phyloP scores from a whole-genome alignment of 2,113 vertebrate genomes.

The Symphodus melops region DNA sequence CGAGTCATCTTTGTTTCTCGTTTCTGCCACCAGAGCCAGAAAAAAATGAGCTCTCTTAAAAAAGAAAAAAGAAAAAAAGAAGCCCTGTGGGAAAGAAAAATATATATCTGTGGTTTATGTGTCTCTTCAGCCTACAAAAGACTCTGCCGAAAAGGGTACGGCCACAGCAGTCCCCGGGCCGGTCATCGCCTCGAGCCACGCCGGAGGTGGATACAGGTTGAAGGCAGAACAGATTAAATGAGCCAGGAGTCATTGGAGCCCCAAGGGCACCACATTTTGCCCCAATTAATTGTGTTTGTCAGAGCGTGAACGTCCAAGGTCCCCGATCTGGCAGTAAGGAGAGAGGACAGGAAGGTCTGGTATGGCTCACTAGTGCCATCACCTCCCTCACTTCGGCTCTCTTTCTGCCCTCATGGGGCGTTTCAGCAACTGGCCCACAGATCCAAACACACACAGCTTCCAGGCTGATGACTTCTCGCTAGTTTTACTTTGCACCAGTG shows the following conservation, averaged over 20 bases:
- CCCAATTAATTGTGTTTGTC: slow-evolving; percentile 77
- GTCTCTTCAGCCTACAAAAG: slow-evolving; percentile 30
- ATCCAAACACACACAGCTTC: slow-evolving; percentile 2
- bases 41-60: slow-evolving; percentile 26
- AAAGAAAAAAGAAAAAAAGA: too few relatives aligned
- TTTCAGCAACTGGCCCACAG: slow-evolving; percentile 20
- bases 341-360: slow-evolving; percentile 46
- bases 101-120: slow-evolving; percentile 40
- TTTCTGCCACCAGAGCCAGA: not conserved
- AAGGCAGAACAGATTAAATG: slow-evolving; percentile 71
- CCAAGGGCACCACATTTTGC: slow-evolving; percentile 68
- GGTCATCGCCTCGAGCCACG: slow-evolving; percentile 50
- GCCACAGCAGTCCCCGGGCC: slow-evolving; percentile 35
- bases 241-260: slow-evolving; percentile 66
- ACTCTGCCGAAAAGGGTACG: slow-evolving; percentile 24
- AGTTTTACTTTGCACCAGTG: slow-evolving; percentile 32
- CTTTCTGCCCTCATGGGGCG: not conserved
- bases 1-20: slow-evolving; percentile 31
- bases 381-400: not conserved
- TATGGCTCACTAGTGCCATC: slow-evolving; percentile 19
- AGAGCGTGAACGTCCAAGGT: slow-evolving; percentile 69
- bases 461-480: slow-evolving; percentile 2
- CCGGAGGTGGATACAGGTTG: slow-evolving; percentile 58
- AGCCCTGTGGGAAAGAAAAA: slow-evolving; percentile 25
- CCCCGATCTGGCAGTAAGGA: slow-evolving; percentile 45